Conservation (phyloP, 2,888 invertebrate genomes). For the Phlogophora meticulosa region DNA sequence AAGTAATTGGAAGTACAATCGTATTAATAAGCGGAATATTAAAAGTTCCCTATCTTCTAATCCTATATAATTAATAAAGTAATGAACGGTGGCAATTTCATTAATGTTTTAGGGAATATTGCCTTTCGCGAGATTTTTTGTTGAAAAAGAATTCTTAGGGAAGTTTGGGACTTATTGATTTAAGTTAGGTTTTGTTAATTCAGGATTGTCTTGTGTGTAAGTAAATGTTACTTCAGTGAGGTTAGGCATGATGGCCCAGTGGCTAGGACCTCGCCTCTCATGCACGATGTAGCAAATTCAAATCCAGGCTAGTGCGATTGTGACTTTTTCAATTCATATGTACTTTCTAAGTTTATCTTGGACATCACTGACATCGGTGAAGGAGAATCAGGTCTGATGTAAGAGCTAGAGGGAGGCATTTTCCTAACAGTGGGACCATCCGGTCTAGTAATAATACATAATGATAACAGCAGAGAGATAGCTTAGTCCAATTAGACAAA, state of each 20-base stretch:
- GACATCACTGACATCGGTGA: too few relatives aligned
- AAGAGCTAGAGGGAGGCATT: too few relatives aligned
- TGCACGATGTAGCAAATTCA: too few relatives aligned
- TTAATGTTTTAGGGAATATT: slow-evolving; percentile 34
- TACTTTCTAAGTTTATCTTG: too few relatives aligned
- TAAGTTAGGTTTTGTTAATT: slow-evolving; percentile 1
- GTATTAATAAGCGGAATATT: slow-evolving; percentile 50
- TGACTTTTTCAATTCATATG: too few relatives aligned
- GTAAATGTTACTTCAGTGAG: not conserved
- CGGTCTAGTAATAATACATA: too few relatives aligned
- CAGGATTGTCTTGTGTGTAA: not conserved
- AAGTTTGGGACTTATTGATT: slow-evolving; percentile 5
- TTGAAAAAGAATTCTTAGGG: slow-evolving; percentile 2
- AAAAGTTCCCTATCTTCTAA: slow-evolving; percentile 52
- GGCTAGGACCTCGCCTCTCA: too few relatives aligned
- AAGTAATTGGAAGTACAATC: slow-evolving; percentile 56
- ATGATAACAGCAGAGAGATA: too few relatives aligned
- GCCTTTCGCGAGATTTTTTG: slow-evolving; percentile 14
- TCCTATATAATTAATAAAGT: slow-evolving; percentile 55
- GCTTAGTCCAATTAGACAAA: too few relatives aligned
- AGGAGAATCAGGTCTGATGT: too few relatives aligned
- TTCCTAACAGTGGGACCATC: too few relatives aligned
- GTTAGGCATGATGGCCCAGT: not conserved
- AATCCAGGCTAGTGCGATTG: too few relatives aligned
- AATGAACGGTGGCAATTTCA: slow-evolving; percentile 45